Base-by-base conservation (phyloP, 2,888 invertebrate species). In the Odontocerum albicorne region DNA sequence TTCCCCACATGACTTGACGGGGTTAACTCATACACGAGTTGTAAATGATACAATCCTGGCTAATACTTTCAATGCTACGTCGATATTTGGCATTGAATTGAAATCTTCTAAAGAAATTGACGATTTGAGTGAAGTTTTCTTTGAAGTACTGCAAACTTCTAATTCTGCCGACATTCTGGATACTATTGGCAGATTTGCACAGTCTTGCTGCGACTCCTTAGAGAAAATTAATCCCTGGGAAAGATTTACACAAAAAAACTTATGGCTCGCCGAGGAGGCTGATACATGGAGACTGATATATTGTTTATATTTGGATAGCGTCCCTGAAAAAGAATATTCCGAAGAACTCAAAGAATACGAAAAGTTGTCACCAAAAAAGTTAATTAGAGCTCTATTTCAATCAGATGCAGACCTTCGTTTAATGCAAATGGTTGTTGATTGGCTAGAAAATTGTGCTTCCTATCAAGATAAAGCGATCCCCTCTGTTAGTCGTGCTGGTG, bases 201-300 rank as follows among this genome's bases (percentile, higher is more conserved):
- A 81, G 62, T 79, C 79, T 21, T 87, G 86, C 67, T 75, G 80
- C 17, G 84, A 85, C 65, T 81, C 83, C 3, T 72, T 86, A 3
- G 80, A 81, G 40, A 66, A 73, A 46, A 71, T 77, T 1, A 77
- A 77, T 55, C 73, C 77, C 7, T 77, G 77, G 78, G 69, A 75
- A 70, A 65, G 72, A 67, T 80, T 73, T 64, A 80, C 72, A 59
- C 66, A 68, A 13, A 72, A 76, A 50, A 77, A 75, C 40, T 67
- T 72, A 62, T 86, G 84, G 84, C 66, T 96, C 31, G 86, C 88
- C 59, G 86, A 88, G 65, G 96, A 96, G 69, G 82, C 89, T 22
- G 90, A 92, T 66, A 94, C 92, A 1, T 96, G 96, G 96, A 83
- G 90, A 63, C 77, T 96, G 17, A 67, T 96, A 3, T 84, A 86